These are phyloP conservation scores for Falco concolor DNA, from an alignment of 2,797 vertebrate genomes.

Conservation along the genomic window DNA sequence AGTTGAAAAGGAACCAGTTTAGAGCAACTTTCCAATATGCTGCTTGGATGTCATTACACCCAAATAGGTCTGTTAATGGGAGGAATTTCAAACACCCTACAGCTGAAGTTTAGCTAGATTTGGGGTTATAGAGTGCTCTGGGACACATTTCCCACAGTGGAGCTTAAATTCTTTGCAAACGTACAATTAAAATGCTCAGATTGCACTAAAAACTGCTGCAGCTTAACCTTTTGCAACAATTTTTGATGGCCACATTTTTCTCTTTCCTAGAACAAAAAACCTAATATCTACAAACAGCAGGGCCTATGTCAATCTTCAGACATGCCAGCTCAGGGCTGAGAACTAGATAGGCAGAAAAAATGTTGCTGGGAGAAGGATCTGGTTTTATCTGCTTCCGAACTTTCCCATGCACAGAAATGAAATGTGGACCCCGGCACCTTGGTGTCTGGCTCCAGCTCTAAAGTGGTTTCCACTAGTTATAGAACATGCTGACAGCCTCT, in stretches of 20 bases:
- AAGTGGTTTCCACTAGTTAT: constrained; percentile 66
- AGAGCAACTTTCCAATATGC: not conserved
- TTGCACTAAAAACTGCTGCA: not conserved
- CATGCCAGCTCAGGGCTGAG: constrained; percentile 14
- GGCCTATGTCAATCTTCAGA: not conserved
- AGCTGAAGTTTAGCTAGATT: not conserved
- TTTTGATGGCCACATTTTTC: not conserved
- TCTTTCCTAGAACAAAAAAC: not conserved
- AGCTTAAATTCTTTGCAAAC: not conserved
- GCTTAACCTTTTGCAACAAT: not conserved
- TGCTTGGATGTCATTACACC: not conserved
- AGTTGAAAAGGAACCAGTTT: not conserved
- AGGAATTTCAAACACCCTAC: not conserved
- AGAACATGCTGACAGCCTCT: constrained; percentile 67
- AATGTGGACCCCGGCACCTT: constrained; percentile 62
- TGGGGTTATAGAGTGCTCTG: not conserved
- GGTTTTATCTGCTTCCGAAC: not conserved
- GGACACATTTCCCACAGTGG: not conserved
- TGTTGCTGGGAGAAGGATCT: constrained; percentile 27
- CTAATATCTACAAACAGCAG: not conserved
- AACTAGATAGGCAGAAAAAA: constrained; percentile 31
- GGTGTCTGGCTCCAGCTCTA: constrained; percentile 66
- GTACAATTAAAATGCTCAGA: not conserved
- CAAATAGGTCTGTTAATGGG: not conserved
- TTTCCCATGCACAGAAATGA: constrained; percentile 60